Evolutionary conservation across 2,797 vertebrate species (phyloP), one percentile per base, ranked within the genome.

Genomic region (Setipinna tenuifilis): DNA sequence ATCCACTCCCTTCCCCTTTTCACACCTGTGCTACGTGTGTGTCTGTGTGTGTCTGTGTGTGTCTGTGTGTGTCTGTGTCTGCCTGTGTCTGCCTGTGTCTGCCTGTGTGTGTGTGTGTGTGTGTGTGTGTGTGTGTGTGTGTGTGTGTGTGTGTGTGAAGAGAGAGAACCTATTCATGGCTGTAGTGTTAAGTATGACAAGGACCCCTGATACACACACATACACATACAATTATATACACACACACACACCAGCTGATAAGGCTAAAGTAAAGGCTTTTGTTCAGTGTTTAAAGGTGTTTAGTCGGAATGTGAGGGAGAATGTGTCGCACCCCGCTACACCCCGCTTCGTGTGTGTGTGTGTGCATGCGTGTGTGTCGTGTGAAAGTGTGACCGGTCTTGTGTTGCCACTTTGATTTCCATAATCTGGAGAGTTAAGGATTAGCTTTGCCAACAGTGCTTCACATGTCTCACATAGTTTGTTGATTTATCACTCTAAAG

Each of bases 11-110:
- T n/a, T 44, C 25, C 82, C 17, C 87, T 86, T 82, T 82, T 78
- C 89, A 19, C 90, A 81, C 6, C 84, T 88, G 21, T 7, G 50
- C 17, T 54, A 54, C 6, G 17, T 54, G 50, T 80, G 65, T 78
- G 48, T 82, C 35, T 83, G 44, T 61, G 10, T 78, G 61, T 84
- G 80, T 82, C 71, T 83, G 80, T 86, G 85, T 87, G 83, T 83
- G 84, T 75, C 75, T 84, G 61, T 65, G 61, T 25, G 61, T 81
- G 61, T 81, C 44, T 81, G 54, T 85, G 35, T 59, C n/a, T n/a
- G n/a, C n/a, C 23, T 65, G 12, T 81, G 75, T 83, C 71, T 83
- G 75, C 82, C 62, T 86, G 85, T 87, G 83, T 84, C 59, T 57
- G 10, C 1, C 2, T 80, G 9, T 71, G 62, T 83, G 23, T 0